A percentile compares a stretch with the other conserved stretches of the same genome.
phyloP scores from a whole-genome alignment of 37 sponge, comb jelly and placozoan genomes.

The Hexactinellida sp. region DNA sequence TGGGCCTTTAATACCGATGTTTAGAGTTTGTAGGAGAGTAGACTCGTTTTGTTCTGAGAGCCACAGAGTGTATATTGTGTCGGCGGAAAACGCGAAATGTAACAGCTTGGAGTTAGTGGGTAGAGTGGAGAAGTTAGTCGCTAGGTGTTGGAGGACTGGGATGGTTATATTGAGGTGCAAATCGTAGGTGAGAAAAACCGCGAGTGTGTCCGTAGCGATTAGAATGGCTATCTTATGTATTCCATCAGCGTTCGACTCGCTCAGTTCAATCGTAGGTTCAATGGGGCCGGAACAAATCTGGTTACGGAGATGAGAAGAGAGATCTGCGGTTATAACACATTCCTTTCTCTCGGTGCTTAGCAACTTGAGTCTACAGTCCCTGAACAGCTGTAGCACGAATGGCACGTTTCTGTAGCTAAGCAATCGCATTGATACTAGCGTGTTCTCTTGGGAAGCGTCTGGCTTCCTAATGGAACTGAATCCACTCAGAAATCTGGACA shows the following conservation, averaged over 20 bases:
- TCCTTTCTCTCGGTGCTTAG: not conserved
- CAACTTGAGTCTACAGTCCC: conserved; percentile 1
- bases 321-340: not conserved
- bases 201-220: not conserved
- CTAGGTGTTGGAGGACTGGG: not conserved
- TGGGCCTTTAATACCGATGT: not conserved
- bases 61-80: not conserved
- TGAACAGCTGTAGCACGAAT: not conserved
- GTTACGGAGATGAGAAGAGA: not conserved
- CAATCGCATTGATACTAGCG: not conserved
- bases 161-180: not conserved
- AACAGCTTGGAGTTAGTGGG: not conserved
- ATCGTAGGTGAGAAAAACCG: conserved; percentile 4
- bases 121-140: not conserved
- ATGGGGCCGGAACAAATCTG: not conserved
- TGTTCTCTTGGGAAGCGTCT: not conserved
- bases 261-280: not conserved
- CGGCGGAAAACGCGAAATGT: not conserved
- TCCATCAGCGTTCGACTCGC: not conserved
- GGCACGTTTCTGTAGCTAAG: not conserved
- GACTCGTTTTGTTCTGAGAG: not conserved
- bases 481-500: not conserved
- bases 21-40: not conserved
- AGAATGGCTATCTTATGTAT: not conserved
- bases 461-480: not conserved